A percentile compares a stretch with the other conserved stretches of the same genome.
These are phyloP conservation scores for Arctocebus calabarensis DNA, from an alignment of 2,797 vertebrate genomes.

Conservation along the genomic window DNA sequence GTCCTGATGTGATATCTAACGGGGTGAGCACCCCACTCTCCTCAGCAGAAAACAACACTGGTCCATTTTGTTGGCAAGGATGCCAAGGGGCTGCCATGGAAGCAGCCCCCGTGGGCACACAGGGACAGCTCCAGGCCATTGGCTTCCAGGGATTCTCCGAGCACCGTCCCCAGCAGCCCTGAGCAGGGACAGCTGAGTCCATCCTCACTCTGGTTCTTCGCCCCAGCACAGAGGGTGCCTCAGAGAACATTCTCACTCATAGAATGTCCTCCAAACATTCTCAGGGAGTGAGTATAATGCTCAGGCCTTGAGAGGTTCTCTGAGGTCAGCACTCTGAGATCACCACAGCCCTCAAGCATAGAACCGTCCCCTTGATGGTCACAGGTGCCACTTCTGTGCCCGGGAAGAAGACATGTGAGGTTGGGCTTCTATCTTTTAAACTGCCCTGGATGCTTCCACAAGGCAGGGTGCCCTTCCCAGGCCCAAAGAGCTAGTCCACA, in stretches of 20 bases:
- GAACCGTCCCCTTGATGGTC: no score
- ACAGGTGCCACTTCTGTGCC: no score
- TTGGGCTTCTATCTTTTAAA: background rate
- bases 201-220: background rate
- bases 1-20: rapidly evolving
- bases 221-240: background rate
- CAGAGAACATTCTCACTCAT: background rate
- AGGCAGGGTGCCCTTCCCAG: background rate
- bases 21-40: background rate
- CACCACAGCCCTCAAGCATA: no score
- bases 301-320: background rate
- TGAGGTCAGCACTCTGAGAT: background rate
- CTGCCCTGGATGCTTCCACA: background rate
- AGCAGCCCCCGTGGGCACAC: background rate
- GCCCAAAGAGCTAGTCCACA: background rate
- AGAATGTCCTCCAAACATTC: background rate
- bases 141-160: background rate
- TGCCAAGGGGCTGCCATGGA: background rate
- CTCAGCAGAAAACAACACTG: background rate
- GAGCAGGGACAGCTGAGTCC: background rate
- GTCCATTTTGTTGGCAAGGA: background rate
- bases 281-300: background rate
- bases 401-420: no score
- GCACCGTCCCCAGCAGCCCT: rapidly evolving
- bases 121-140: background rate